phyloP scores from a whole-genome alignment of 2,797 vertebrate genomes.

The Neosalanx taihuensis region DNA sequence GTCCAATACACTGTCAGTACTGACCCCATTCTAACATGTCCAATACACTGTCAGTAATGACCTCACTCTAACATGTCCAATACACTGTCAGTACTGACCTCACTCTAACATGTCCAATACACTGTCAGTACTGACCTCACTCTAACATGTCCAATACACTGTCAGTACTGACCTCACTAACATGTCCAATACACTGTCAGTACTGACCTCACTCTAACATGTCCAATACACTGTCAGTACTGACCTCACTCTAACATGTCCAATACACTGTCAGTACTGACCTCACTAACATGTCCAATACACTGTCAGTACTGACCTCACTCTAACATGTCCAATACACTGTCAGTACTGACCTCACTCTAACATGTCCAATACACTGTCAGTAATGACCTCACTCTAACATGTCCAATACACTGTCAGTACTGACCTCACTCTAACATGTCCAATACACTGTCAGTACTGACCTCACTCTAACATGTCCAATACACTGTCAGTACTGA shows the following conservation, averaged over 20 bases:
- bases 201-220: not conserved
- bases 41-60: not conserved
- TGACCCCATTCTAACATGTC: not conserved
- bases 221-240: not conserved
- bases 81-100: not conserved
- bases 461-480: too few relatives aligned
- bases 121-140: not conserved
- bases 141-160: not conserved
- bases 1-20: not conserved
- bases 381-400: too few relatives aligned
- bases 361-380: not conserved
- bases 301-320: too few relatives aligned
- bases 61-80: not conserved
- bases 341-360: not conserved
- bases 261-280: not conserved
- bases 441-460: not conserved
- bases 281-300: not conserved
- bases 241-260: too few relatives aligned
- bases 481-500: not conserved
- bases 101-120: not conserved
- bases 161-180: too few relatives aligned
- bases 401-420: not conserved
- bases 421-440: not conserved
- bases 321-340: not conserved
- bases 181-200: not conserved